Evolutionary conservation across 2,113 vertebrate genomes (phyloP), one percentile per base, ranked within the genome.

Genomic region (Python bivittatus): DNA sequence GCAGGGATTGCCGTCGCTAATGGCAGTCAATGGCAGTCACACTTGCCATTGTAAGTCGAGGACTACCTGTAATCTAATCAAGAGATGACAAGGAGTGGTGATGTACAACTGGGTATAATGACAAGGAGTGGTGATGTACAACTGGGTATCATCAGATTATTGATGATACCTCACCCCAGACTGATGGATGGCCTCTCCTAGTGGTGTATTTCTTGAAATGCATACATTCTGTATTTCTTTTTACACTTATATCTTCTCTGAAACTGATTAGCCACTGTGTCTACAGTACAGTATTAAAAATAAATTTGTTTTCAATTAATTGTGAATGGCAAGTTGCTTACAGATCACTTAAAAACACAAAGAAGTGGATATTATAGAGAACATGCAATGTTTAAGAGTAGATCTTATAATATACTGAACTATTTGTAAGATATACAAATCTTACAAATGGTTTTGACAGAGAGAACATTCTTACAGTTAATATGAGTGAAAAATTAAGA

Each of bases 191-290:
- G 33, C 33, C 33, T 79, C 20, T 79, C 42, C 2, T 3, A 38
- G 38, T 38, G 64, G 15, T 79, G 0, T n/a, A 79, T 38, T 38
- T 48, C 48, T 6, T 33, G 13, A 84, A 84, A 27, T 20, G 44
- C 11, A 2, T 22, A 48, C 13, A 38, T 23, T 57, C n/a, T 44
- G 13, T 22, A 72, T n/a, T 42, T 56, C 27, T 72, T 56, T 25
- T 90, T 91, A 27, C 29, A 87, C 85, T 85, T 88, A 68, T 17
- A 89, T 91, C 33, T 88, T 11, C 42, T 91, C 92, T 91, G 29
- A 84, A 0, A 92, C 11, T 79, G 60, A 84, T 0, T 92, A 86
- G 8, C 92, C 29, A 92, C 64, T 56, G 23, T 72, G 5, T 56
- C 17, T 44, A 29, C 25, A 56, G 20, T 84, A 61, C 2, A 12